Conservation (phyloP, 2,113 vertebrate genomes). For the Atrichornis clamosus region DNA sequence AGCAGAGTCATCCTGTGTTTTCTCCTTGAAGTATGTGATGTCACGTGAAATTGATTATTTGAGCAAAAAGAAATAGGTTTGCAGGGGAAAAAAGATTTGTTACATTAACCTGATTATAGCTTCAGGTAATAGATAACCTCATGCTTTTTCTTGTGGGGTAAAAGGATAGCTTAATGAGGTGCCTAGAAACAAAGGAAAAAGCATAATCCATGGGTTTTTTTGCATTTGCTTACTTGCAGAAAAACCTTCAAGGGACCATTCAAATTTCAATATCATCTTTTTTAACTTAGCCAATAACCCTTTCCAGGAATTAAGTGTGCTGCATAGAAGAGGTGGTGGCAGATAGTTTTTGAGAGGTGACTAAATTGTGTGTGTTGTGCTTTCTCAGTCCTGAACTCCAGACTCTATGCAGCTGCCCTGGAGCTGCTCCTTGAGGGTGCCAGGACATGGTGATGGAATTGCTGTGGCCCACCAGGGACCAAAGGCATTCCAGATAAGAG, state of each 20-base stretch:
- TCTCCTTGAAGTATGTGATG: constrained; percentile 66
- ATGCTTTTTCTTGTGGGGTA: background rate
- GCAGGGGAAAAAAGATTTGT: constrained; percentile 29
- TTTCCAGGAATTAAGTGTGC: background rate
- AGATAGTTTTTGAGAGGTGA: background rate
- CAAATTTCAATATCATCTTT: background rate
- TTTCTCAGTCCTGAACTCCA: background rate
- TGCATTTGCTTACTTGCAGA: background rate
- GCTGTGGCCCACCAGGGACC: background rate
- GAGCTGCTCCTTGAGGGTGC: background rate
- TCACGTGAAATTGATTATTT: constrained; percentile 70
- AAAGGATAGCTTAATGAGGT: background rate
- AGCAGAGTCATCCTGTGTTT: constrained; percentile 42
- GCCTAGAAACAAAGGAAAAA: background rate
- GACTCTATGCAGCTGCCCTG: background rate
- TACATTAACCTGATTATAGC: constrained; percentile 50
- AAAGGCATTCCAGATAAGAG: background rate
- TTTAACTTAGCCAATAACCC: background rate
- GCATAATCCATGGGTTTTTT: background rate
- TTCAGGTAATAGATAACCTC: constrained; percentile 21
- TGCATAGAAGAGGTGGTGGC: background rate
- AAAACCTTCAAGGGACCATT: background rate
- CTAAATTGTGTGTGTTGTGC: background rate
- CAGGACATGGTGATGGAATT: background rate
- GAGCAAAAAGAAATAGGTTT: constrained; percentile 64